Base-by-base conservation (phyloP, 2,797 vertebrate genomes). In the Ambastaia sidthimunki region DNA sequence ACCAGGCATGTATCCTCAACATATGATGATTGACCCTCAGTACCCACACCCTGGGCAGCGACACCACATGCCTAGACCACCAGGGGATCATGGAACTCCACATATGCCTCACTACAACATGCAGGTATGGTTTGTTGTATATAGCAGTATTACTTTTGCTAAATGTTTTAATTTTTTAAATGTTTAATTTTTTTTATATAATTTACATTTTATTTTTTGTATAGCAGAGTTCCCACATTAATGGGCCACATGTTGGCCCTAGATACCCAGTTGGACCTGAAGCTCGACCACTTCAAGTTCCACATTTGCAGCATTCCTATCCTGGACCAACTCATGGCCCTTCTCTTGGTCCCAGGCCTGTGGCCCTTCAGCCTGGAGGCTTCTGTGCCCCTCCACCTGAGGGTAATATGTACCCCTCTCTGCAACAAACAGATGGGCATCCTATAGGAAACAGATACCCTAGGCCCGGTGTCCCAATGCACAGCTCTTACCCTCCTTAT, bases 261-360 rank as follows among this genome's bases (percentile, higher is more conserved):
- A 89, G 93, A 75, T 94, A 92, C 88, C 85, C 95, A 44, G 81
- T 94, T 18, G 84, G 91, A 12, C 91, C 94, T 0, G 94, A 94
- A 91, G 84, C 92, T 72, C 86, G 78, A 52, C 88, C 88, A 2
- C 87, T 91, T 76, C 91, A 88, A 28, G 87, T 83, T 72, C 87
- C 83, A 31, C 92, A 91, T 69, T 86, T 85, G 69, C 92, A 92
- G 75, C 93, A 90, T 80, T 86, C 89, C 0, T 97, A 97, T 3
- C 88, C 91, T 6, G 95, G 94, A 3, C 94, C 95, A 0, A 92
- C 93, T 7, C 96, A 96, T 0, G 87, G 96, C 19, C 84, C 95
- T 0, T 91, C 94, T 13, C 83, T 96, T 19, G 95, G 95, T 0
- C 93, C 96, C 0, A 94, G 94, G 52, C 94, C 96, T 0, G 85